Percentiles rank a stretch among this genome's conserved stretches.
phyloP scores from a whole-genome alignment of 1,140 invertebrate genomes.

The Bombus confusus region DNA sequence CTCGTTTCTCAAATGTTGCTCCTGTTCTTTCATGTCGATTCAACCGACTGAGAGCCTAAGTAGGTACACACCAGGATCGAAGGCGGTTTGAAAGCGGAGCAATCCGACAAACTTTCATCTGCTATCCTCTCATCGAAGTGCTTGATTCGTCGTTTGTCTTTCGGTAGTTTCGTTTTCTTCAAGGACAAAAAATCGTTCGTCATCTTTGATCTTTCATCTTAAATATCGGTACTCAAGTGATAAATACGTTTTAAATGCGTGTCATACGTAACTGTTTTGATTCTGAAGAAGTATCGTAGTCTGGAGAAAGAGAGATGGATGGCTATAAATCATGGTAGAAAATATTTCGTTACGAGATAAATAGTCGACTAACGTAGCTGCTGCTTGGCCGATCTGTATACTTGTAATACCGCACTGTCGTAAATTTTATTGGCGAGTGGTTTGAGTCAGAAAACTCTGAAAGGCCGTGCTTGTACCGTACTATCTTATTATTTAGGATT shows the following conservation, averaged over 20 bases:
- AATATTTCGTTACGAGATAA: slow-evolving; percentile 14
- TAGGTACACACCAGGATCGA: slow-evolving; percentile 30
- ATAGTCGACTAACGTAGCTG: background rate
- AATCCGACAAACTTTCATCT: slow-evolving; percentile 12
- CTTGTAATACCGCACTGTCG: background rate
- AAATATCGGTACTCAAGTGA: background rate
- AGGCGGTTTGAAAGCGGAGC: slow-evolving; percentile 55
- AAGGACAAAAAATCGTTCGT: background rate
- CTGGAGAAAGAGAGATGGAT: background rate
- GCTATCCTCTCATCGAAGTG: background rate
- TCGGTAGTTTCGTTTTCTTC: background rate
- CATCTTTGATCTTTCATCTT: background rate
- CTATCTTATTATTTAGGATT: slow-evolving; percentile 9
- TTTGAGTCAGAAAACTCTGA: background rate
- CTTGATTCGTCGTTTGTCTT: background rate
- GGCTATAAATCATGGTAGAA: background rate
- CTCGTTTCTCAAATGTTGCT: slow-evolving; percentile 44
- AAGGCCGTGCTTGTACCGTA: no score
- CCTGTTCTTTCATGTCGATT: slow-evolving; percentile 40
- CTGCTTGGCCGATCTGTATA: background rate
- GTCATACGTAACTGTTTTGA: background rate
- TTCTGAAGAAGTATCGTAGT: background rate
- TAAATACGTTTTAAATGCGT: background rate
- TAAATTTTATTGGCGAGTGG: slow-evolving; percentile 9
- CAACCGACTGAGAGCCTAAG: slow-evolving; percentile 10